Evolutionary conservation across 2,888 invertebrate species (phyloP), one percentile per base, ranked within the genome.

Genomic region (Chirona hameri): DNA sequence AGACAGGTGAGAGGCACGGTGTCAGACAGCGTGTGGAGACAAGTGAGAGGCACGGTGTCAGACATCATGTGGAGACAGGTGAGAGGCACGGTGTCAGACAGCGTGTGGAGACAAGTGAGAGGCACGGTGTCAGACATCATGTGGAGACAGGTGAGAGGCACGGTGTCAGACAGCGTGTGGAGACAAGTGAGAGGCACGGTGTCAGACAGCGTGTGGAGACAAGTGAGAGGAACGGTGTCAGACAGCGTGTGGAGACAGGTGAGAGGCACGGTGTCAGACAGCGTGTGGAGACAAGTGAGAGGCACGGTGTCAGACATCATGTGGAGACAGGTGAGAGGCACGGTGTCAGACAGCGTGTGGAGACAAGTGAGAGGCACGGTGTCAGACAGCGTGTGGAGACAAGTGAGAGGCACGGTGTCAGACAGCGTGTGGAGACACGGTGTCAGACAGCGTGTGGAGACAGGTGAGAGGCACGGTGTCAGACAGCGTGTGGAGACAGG

Each of bases 241-340:
- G 39, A 39, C 39, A 39, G 39, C 7, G 39, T 7, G 39, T 39
- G 39, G 39, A 7, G 39, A 39, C 39, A 7, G 7, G 39, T 39
- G 39, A 39, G 39, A 39, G 39, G 39, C 39, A 39, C 39, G 7
- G 39, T 7, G 4, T 39, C 4, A 39, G 7, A 39, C 39, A 5
- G n/a, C n/a, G n/a, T n/a, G 97, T 86, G 97, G 97, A 0, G 96
- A 98, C 84, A 88, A 88, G 84, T 88, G 84, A 29, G 57, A 18
- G 10, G 15, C 81, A 39, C 39, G 72, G n/a, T 82, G 29, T 14
- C 18, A 1, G 39, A 3, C 18, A 18, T 1, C 31, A 12, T 0
- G 21, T 29, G 72, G 39, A 46, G 18, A 24, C 21, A 0, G 79
- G 10, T 0, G 21, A 39, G 14, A 24, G 46, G 52, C 24, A 27